Evolutionary conservation across 2,113 vertebrate genomes (phyloP).

Genomic region (Condylura cristata): DNA sequence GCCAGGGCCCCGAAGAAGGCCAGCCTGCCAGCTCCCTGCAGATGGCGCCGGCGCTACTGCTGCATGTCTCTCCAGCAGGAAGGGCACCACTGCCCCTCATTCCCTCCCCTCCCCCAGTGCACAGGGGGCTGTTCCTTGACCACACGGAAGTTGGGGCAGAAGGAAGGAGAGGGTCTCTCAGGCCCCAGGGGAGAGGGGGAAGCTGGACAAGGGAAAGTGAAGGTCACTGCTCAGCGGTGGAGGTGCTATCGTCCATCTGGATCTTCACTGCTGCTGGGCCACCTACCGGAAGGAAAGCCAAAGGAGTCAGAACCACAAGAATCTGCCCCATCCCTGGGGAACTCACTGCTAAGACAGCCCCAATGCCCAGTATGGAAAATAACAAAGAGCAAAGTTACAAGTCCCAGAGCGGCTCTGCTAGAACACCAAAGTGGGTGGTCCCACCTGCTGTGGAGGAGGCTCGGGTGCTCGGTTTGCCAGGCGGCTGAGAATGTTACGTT

Average conservation of each 20-base stretch:
- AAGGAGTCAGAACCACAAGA: neutral
- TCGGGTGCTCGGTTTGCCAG: slow-evolving; percentile 95
- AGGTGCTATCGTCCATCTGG: slow-evolving; percentile 71
- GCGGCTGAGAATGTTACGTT: slow-evolving; percentile 98
- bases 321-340: neutral
- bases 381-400: neutral
- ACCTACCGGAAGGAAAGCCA: slow-evolving; percentile 76
- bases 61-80: slow-evolving; percentile 79
- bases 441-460: slow-evolving; percentile 93
- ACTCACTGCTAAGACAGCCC: neutral
- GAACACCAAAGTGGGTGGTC: slow-evolving; percentile 57
- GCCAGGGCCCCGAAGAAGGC: slow-evolving; percentile 74
- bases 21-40: slow-evolving; percentile 84
- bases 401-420: neutral
- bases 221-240: slow-evolving; percentile 83
- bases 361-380: neutral
- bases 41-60: slow-evolving; percentile 80
- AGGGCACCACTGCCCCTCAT: slow-evolving; percentile 69
- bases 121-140: slow-evolving; percentile 69
- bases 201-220: slow-evolving; percentile 81
- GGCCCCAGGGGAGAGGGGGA: slow-evolving; percentile 72
- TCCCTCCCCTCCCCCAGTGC: slow-evolving; percentile 59
- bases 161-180: slow-evolving; percentile 68
- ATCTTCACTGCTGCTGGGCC: slow-evolving; percentile 89
- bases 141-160: slow-evolving; percentile 69